These are phyloP conservation scores for Ecdyonurus torrentis DNA, from an alignment of 2,888 invertebrate species.

Conservation along the genomic window DNA sequence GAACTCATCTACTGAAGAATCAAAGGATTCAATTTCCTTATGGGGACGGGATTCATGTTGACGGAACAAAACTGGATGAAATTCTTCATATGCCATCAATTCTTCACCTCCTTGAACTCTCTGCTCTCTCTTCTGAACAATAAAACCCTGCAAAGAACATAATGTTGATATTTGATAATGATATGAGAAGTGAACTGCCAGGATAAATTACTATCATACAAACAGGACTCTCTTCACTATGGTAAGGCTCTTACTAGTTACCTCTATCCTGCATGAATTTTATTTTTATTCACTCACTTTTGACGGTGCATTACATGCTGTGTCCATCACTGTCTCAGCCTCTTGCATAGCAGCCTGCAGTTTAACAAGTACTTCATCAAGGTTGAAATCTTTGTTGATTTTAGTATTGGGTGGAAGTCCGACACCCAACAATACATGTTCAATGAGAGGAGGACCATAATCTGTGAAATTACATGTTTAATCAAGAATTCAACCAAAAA, in stretches of 20 bases:
- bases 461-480: slow-evolving; percentile 33
- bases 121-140: slow-evolving; percentile 67
- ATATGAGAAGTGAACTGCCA: too few relatives aligned
- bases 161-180: too few relatives aligned
- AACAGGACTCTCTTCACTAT: too few relatives aligned
- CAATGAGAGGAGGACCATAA: slow-evolving; percentile 81
- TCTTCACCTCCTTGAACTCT: slow-evolving; percentile 36
- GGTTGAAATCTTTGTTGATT: slow-evolving; percentile 47
- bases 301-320: slow-evolving; percentile 33
- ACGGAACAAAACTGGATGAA: slow-evolving; percentile 70
- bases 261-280: too few relatives aligned
- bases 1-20: slow-evolving; percentile 87
- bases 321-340: slow-evolving; percentile 46
- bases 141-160: slow-evolving; percentile 50
- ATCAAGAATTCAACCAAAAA: neutral
- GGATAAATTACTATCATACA: too few relatives aligned
- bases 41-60: slow-evolving; percentile 47
- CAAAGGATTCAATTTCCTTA: slow-evolving; percentile 56
- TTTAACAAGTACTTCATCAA: slow-evolving; percentile 40
- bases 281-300: too few relatives aligned
- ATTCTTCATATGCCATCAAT: slow-evolving; percentile 61
- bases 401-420: slow-evolving; percentile 44
- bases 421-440: slow-evolving; percentile 63
- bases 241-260: too few relatives aligned
- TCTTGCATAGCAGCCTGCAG: slow-evolving; percentile 47